Base-by-base conservation (phyloP, 2,797 vertebrate species). In the Halcyon badia region DNA sequence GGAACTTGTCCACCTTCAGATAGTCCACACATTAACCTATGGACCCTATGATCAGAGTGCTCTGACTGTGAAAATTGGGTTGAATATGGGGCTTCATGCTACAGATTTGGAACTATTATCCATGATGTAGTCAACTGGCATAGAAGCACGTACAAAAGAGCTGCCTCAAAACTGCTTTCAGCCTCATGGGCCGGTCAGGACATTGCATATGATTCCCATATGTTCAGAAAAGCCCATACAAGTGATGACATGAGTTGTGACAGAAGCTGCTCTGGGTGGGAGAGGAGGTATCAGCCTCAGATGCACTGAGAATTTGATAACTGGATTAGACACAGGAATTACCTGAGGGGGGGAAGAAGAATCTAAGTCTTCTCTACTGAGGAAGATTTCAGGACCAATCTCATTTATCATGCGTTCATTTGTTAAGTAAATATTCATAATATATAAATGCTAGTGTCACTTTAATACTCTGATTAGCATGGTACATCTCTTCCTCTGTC, bases 401-500 rank as follows among this genome's bases (percentile, higher is more conserved):
- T 95, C 64, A 82, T 93, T 94, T 85, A 84, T 94, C 81, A 61
- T 87, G 90, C 81, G 83, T 90, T 85, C 88, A 73, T 94, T 95
- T 95, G 73, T 90, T 97, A 80, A 96, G 95, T 96, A 97, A 97
- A 96, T 96, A 96, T 95, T 95, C 90, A 94, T 96, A 92, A 89
- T 92, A 94, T 92, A 87, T 87, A 95, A 96, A 70, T 65, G 84
- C 68, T 87, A 22, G 93, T 92, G 90, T 92, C 88, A 90, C 86
- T 97, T 95, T 92, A 96, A 96, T 96, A 94, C 94, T 87, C 88
- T 83, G 88, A 93, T 96, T 96, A 95, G 83, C 86, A 31, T 37
- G 78, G 93, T 83, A 89, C 88, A 83, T 84, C 75, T 11, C 90
- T 94, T 87, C 68, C 83, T 92, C 93, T 80, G 94, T 80, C 93